Conservation (phyloP, 1,140 invertebrate species). For the Lasioglossum baleicum region DNA sequence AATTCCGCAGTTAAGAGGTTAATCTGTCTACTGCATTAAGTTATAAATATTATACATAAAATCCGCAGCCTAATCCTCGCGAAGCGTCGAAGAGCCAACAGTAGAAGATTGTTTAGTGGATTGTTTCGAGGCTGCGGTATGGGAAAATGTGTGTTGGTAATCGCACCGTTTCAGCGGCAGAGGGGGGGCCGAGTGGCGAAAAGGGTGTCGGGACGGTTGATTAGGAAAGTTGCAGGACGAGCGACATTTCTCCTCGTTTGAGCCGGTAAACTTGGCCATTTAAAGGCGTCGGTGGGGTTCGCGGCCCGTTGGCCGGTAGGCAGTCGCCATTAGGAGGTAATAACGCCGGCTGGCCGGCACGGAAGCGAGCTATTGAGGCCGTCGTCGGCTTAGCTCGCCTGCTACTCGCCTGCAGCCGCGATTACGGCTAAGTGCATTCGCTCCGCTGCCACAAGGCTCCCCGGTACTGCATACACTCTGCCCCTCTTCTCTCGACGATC, state of each 20-base stretch:
- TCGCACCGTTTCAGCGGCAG: too few species aligned
- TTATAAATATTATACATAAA: too few species aligned
- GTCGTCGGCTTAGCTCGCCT: slow-evolving; percentile 32
- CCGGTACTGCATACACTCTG: neutral
- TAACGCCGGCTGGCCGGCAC: slow-evolving; percentile 50
- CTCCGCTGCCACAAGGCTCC: slow-evolving; percentile 34
- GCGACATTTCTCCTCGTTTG: slow-evolving; percentile 37
- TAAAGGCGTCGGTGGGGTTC: slow-evolving; percentile 23
- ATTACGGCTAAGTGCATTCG: slow-evolving; percentile 65
- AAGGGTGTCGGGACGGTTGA: neutral
- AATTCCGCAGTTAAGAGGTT: too few species aligned
- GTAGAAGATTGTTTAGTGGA: too few species aligned
- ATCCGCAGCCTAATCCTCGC: too few species aligned
- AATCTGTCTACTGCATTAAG: too few species aligned
- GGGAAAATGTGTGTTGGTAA: too few species aligned
- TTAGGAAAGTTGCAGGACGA: slow-evolving; percentile 9
- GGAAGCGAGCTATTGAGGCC: slow-evolving; percentile 67
- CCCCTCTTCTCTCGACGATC: neutral
- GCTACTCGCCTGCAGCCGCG: slow-evolving; percentile 56
- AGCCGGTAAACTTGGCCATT: slow-evolving; percentile 33
- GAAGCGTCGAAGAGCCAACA: too few species aligned
- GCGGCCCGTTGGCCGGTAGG: slow-evolving; percentile 32
- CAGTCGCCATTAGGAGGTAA: slow-evolving; percentile 58
- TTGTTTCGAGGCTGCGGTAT: too few species aligned
- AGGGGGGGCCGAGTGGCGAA: too few species aligned